A percentile compares a stretch with the other conserved stretches of the same genome.
Evolutionary conservation across 2,113 vertebrate species (phyloP).

Genomic region (Brachirus orientalis): DNA sequence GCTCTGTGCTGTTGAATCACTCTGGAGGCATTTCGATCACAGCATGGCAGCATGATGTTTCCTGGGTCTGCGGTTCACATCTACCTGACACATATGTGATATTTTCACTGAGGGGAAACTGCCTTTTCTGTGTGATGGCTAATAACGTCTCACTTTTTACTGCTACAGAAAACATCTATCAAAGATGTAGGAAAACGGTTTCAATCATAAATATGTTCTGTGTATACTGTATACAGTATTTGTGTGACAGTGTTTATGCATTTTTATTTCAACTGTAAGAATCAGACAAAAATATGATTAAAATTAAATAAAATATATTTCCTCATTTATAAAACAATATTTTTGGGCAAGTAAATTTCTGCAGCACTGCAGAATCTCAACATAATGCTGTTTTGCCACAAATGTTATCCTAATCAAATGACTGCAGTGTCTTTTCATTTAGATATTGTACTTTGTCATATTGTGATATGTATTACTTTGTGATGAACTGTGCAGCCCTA

Average conservation of each 20-base stretch:
- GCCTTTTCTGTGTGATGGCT: conserved; percentile 32
- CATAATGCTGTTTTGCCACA: too few species aligned
- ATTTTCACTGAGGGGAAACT: conserved; percentile 4
- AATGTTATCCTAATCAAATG: too few species aligned
- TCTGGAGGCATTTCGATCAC: not conserved
- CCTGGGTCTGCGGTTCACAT: not conserved
- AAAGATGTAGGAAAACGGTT: conserved; percentile 20
- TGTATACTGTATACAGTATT: not conserved
- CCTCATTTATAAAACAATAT: too few species aligned
- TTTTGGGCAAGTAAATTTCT: too few species aligned
- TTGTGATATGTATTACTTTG: too few species aligned
- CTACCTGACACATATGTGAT: not conserved
- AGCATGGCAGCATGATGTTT: not conserved
- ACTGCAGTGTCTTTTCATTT: too few species aligned
- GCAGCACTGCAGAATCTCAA: too few species aligned
- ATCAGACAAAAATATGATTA: too few species aligned
- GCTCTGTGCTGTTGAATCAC: not conserved
- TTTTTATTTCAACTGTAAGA: too few species aligned
- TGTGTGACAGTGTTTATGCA: not conserved
- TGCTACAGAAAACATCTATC: conserved; percentile 32
- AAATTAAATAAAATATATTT: not conserved
- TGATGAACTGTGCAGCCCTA: too few species aligned
- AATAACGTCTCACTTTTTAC: conserved; percentile 60
- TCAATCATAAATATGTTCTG: conserved; percentile 8
- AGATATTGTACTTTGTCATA: too few species aligned